A percentile compares a stretch with the other conserved stretches of the same genome.
Evolutionary conservation across 2,888 invertebrate genomes (phyloP).

Genomic region (Timema podura): DNA sequence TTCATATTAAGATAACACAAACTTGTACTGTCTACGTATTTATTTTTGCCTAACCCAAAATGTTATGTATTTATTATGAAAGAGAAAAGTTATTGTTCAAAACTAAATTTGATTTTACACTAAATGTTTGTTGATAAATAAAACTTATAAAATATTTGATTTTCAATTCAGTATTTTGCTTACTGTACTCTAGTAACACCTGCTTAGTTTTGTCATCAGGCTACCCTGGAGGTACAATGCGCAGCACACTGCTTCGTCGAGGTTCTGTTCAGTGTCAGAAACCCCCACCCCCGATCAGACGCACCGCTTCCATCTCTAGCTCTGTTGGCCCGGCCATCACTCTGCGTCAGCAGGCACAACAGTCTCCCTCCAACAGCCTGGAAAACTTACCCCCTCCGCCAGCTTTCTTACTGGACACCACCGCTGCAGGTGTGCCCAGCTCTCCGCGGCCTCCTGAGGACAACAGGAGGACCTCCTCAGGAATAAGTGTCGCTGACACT

Average conservation of each 20-base stretch:
- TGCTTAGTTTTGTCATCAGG: slow-evolving; percentile 26
- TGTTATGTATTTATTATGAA: too few species aligned
- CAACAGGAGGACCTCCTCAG: slow-evolving; percentile 32
- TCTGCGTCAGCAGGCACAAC: slow-evolving; percentile 40
- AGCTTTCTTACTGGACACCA: slow-evolving; percentile 61
- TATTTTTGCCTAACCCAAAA: too few species aligned
- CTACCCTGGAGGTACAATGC: slow-evolving; percentile 29
- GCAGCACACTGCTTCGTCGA: slow-evolving; percentile 50
- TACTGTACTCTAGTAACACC: neutral
- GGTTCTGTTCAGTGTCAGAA: slow-evolving; percentile 50
- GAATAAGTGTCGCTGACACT: slow-evolving; percentile 76
- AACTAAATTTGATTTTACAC: neutral
- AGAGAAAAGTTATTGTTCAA: too few species aligned
- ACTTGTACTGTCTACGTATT: neutral
- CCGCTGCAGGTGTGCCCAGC: slow-evolving; percentile 31
- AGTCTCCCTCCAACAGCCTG: slow-evolving; percentile 42
- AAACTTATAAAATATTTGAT: neutral
- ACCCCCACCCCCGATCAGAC: slow-evolving; percentile 78
- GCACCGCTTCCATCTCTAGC: slow-evolving; percentile 66
- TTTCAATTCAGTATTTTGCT: neutral
- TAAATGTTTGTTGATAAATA: neutral
- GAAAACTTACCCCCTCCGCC: slow-evolving; percentile 71
- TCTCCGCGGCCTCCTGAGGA: slow-evolving; percentile 10
- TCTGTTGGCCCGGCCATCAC: slow-evolving; percentile 20
- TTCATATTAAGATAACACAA: too few species aligned